phyloP scores from a whole-genome alignment of 1,140 invertebrate species.

The Drosophila sp. region DNA sequence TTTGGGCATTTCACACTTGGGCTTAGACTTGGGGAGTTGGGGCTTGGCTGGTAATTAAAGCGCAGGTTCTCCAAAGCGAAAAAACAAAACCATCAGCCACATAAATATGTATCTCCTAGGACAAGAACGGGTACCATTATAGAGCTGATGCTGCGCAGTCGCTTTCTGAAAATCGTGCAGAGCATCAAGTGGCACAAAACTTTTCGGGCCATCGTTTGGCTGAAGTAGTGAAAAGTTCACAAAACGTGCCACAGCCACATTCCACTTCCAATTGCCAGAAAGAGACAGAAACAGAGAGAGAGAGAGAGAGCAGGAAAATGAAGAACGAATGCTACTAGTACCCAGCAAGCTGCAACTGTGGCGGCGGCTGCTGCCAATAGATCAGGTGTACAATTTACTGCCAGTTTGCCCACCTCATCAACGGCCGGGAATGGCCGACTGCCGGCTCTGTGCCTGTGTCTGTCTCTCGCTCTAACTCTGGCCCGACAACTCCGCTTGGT shows the following conservation, averaged over 20 bases:
- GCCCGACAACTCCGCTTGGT: neutral
- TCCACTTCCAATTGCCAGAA: constrained; percentile 25
- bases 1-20: constrained; percentile 10
- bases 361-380: constrained; percentile 34
- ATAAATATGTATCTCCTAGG: constrained; percentile 12
- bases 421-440: constrained; percentile 42
- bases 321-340: constrained; percentile 14
- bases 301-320: neutral
- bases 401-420: constrained; percentile 38
- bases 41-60: constrained; percentile 15
- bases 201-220: constrained; percentile 4
- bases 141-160: neutral
- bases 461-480: constrained; percentile 5
- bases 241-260: constrained; percentile 28
- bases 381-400: constrained; percentile 54
- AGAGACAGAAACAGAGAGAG: neutral
- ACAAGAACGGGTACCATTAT: constrained; percentile 8
- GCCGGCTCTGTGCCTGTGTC: constrained; percentile 26
- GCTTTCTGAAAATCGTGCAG: constrained; percentile 21
- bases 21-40: neutral
- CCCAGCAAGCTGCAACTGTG: constrained; percentile 32
- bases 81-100: constrained; percentile 9
- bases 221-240: constrained; percentile 18
- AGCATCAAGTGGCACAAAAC: constrained; percentile 23
- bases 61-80: constrained; percentile 5